Evolutionary conservation across 2,797 vertebrate genomes (phyloP).

Genomic region (Lemur catta): DNA sequence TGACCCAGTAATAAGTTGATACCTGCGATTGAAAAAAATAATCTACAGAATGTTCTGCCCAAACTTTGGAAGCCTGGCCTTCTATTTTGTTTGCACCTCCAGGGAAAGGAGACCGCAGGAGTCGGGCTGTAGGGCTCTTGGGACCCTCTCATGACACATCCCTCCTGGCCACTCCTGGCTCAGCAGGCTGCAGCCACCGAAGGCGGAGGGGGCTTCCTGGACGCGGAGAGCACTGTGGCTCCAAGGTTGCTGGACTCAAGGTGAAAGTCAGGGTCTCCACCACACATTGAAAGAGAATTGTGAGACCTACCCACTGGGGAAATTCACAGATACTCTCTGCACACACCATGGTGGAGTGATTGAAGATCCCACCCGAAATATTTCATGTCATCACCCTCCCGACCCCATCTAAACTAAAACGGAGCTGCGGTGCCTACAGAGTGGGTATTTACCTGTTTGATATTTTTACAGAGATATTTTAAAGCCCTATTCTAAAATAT

Average conservation of each 20-base stretch:
- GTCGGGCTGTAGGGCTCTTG: neutral
- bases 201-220: too few species aligned
- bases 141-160: rapidly evolving
- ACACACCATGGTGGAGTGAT: rapidly evolving
- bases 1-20: conserved; percentile 32
- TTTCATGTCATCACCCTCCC: neutral
- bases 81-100: neutral
- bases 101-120: neutral
- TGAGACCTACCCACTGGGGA: neutral
- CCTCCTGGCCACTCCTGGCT: rapidly evolving
- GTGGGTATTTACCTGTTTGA: rapidly evolving
- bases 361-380: neutral
- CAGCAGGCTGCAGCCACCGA: neutral
- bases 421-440: neutral
- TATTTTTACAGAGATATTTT: neutral
- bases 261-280: neutral
- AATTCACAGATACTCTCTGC: rapidly evolving
- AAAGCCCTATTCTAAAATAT: neutral
- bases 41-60: neutral
- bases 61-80: neutral
- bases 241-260: neutral
- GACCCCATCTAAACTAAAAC: neutral
- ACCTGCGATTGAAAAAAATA: neutral
- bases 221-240: rapidly evolving
- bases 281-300: neutral